A percentile compares a stretch with the other conserved stretches of the same genome.
Evolutionary conservation across 2,113 vertebrate genomes (phyloP).

Genomic region (Corythaeola cristata): DNA sequence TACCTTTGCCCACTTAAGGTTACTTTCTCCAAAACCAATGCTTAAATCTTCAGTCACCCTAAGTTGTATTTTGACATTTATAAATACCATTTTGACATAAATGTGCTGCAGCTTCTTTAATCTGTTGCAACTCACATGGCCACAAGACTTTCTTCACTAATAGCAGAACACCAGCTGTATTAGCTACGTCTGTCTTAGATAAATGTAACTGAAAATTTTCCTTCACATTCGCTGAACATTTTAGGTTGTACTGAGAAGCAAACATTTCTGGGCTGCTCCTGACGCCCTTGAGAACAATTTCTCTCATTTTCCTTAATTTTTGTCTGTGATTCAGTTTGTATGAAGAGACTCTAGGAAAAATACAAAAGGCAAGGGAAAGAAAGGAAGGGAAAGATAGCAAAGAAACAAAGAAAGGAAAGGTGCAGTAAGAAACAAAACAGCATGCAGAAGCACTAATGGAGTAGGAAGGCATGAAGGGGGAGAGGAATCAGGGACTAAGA

Average conservation of each 20-base stretch:
- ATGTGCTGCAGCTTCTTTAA: not conserved
- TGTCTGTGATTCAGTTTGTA: not conserved
- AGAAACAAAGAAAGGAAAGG: not conserved
- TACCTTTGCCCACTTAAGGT: not conserved
- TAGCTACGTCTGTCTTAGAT: not conserved
- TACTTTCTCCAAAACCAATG: not conserved
- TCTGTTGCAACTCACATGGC: not conserved
- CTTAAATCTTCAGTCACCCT: not conserved
- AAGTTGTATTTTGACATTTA: constrained; percentile 13
- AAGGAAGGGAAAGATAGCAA: not conserved
- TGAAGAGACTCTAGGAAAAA: not conserved
- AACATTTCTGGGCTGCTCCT: not conserved
- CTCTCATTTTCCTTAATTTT: constrained; percentile 31
- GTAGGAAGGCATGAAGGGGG: not conserved
- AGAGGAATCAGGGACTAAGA: not conserved
- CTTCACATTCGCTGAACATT: not conserved
- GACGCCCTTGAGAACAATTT: not conserved
- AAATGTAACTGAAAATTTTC: constrained; percentile 10
- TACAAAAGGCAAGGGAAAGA: not conserved
- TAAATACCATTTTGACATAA: not conserved
- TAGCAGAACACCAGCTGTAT: not conserved
- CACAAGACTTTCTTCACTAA: not conserved
- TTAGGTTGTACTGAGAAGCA: not conserved
- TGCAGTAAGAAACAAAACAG: not conserved
- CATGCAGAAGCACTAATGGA: not conserved